Conservation (phyloP, 2,888 invertebrate species). For the Lottia gigantea region DNA sequence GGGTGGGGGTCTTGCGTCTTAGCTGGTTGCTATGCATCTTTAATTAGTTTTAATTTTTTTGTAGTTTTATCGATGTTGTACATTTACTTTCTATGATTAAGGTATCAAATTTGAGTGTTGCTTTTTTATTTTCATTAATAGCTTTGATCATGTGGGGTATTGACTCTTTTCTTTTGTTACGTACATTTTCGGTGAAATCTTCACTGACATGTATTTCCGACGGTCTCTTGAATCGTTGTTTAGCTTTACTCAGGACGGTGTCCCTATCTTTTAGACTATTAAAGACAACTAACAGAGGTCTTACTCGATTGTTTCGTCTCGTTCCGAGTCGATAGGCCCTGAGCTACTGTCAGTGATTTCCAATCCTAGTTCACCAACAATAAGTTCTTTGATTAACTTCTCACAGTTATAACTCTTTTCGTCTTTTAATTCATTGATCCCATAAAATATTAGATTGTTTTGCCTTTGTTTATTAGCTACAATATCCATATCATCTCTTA, state of each 20-base stretch:
- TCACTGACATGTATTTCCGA: background rate
- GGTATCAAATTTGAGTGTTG: slow-evolving; percentile 10
- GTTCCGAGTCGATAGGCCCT: too few relatives aligned
- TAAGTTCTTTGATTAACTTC: too few relatives aligned
- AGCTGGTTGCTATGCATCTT: background rate
- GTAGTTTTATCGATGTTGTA: background rate
- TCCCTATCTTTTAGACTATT: background rate
- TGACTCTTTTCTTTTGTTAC: background rate
- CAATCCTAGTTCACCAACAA: too few relatives aligned
- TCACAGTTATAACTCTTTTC: too few relatives aligned
- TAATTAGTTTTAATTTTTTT: background rate
- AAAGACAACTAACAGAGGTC: background rate
- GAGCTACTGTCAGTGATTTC: too few relatives aligned
- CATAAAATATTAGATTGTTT: too few relatives aligned
- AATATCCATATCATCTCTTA: too few relatives aligned
- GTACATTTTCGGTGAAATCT: background rate
- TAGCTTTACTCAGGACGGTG: background rate
- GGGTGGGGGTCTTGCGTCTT: background rate
- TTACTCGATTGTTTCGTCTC: background rate
- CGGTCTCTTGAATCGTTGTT: too few relatives aligned
- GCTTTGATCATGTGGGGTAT: slow-evolving; percentile 12
- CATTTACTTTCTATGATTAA: slow-evolving; percentile 5
- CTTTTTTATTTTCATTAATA: slow-evolving; percentile 4
- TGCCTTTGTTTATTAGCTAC: too few relatives aligned
- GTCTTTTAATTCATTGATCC: too few relatives aligned